These are phyloP conservation scores for Pleuronectes platessa DNA, from an alignment of 2,113 vertebrate genomes.

Conservation along the genomic window DNA sequence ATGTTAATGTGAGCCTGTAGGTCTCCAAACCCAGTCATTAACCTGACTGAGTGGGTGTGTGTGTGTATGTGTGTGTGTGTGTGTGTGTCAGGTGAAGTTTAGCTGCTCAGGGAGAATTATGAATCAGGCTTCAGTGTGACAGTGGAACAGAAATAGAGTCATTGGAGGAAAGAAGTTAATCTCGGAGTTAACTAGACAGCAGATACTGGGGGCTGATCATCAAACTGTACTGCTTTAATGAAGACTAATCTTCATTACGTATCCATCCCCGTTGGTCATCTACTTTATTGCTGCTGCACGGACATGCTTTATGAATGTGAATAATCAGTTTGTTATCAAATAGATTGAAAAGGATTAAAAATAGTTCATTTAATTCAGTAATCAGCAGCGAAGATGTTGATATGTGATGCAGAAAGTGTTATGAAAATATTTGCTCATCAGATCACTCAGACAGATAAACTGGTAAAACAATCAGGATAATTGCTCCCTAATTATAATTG, in stretches of 20 bases:
- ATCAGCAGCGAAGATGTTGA: slow-evolving; percentile 27
- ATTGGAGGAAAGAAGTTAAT: not conserved
- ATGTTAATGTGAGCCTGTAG: not conserved
- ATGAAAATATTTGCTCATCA: slow-evolving; percentile 57
- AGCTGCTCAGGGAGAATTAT: slow-evolving; percentile 18
- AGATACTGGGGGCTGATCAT: slow-evolving; percentile 13
- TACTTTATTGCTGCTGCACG: too few species aligned
- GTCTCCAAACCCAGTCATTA: slow-evolving; percentile 25
- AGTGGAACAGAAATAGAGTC: slow-evolving; percentile 5
- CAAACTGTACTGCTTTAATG: not conserved
- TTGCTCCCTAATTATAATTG: slow-evolving; percentile 63
- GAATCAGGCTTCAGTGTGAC: slow-evolving; percentile 2
- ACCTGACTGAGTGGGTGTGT: not conserved
- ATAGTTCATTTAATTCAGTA: not conserved
- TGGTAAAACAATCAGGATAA: slow-evolving; percentile 57
- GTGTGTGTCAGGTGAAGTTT: slow-evolving; percentile 9
- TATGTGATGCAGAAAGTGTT: slow-evolving; percentile 30
- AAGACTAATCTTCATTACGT: not conserved
- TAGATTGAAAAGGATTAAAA: not conserved
- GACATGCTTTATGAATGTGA: not conserved
- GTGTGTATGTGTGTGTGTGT: not conserved
- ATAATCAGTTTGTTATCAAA: slow-evolving; percentile 1
- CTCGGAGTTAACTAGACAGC: not conserved
- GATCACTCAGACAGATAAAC: slow-evolving; percentile 40
- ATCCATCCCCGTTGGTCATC: too few species aligned